Evolutionary conservation across 2,888 invertebrate genomes (phyloP).

Genomic region (Brassicogethes aeneus): DNA sequence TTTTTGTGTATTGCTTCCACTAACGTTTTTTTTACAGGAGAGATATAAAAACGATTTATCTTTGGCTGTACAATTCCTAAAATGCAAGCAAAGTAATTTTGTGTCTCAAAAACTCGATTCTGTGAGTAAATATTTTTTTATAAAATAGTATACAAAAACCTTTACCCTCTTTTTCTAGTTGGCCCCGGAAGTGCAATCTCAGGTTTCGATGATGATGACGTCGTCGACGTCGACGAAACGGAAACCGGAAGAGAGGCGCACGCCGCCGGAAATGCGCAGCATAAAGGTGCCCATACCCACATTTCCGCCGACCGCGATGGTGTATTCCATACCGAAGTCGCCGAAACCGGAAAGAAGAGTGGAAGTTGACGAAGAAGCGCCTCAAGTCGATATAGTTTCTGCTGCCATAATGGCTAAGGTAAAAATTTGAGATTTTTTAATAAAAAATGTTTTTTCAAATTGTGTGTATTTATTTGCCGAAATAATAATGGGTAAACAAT

Average conservation of each 20-base stretch:
- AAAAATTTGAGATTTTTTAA: too few relatives aligned
- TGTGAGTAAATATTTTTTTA: constrained; percentile 48
- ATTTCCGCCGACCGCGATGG: constrained; percentile 80
- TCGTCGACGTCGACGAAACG: constrained; percentile 62
- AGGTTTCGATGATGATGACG: constrained; percentile 71
- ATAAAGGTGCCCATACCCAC: constrained; percentile 70
- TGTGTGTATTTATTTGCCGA: too few relatives aligned
- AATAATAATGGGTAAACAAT: too few relatives aligned
- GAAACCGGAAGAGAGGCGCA: constrained; percentile 39
- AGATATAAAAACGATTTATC: constrained; percentile 90
- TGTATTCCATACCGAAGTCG: constrained; percentile 51
- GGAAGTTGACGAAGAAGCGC: constrained; percentile 48
- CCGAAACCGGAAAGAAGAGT: constrained; percentile 34
- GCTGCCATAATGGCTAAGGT: constrained; percentile 87
- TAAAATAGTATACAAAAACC: too few relatives aligned
- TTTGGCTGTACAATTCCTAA: constrained; percentile 85
- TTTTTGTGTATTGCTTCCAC: background rate
- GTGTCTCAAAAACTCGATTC: constrained; percentile 84
- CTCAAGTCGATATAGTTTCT: constrained; percentile 66
- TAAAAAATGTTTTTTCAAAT: too few relatives aligned
- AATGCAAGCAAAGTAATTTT: constrained; percentile 92
- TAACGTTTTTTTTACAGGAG: constrained; percentile 56
- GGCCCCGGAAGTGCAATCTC: constrained; percentile 83
- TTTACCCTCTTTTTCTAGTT: constrained; percentile 59
- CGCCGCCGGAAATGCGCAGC: constrained; percentile 47